Base-by-base conservation (phyloP, 2,113 vertebrate species). In the Amphiprion percula region DNA sequence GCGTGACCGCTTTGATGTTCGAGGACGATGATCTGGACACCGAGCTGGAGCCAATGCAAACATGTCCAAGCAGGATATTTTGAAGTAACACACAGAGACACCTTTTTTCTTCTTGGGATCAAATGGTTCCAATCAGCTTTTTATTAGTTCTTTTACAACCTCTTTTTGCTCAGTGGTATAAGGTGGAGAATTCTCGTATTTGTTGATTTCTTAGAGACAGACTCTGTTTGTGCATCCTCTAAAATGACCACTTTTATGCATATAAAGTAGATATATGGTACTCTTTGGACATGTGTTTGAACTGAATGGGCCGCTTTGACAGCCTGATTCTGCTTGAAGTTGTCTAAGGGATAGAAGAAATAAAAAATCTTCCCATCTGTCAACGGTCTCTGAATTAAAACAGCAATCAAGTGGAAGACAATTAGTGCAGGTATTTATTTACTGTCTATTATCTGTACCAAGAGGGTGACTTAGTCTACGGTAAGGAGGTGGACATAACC, bases 21-120 rank as follows among this genome's bases (percentile, higher is more conserved):
- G 81, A 92, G 87, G 88, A 95, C 91, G 92, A 94, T 30, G 91
- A 94, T 91, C 53, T 84, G 94, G 91, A 93, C 87, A 90, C 89
- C 41, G 33, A 88, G 90, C 52, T 53, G 78, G 79, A 94, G 95
- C 90, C 93, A 96, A 94, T 82, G 93, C 92, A 95, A 96, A 96
- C 95, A 96, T 90, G 87, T 88, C 74, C 76, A 87, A 89, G 87
- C 93, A 46, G 80, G 94, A 90, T 84, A 89, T 91, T 93, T 87
- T 89, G 54, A 92, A 92, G 92, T 84, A 90, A 85, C 68, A 78
- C 50, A 78, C 23, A 53, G 49, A 88, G 62, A 73, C 66, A 71
- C 39, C 56, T 66, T 72, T 74, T 74, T 70, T 71, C 55, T 65
- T 61, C 54, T 81, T 68, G n/a, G 62, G 86, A 90, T 91, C 85